Conservation (phyloP, 2,113 vertebrate species). For the Ictalurus furcatus region DNA sequence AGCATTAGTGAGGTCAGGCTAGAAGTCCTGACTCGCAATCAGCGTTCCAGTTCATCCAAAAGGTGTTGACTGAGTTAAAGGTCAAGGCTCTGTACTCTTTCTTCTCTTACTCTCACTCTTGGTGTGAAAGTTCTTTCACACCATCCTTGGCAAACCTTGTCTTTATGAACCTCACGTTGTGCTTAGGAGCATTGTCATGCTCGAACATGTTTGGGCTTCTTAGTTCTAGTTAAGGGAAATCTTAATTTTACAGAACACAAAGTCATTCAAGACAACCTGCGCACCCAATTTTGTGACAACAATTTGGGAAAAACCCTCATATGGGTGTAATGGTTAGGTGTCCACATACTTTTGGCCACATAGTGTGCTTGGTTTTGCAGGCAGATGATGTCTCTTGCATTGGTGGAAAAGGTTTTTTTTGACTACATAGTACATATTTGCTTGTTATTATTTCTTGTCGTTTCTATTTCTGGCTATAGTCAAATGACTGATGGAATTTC, state of each 20-base stretch:
- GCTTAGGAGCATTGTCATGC: too few relatives aligned
- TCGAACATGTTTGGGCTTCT: too few relatives aligned
- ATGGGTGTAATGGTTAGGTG: too few relatives aligned
- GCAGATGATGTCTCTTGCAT: neutral
- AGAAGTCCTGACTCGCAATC: neutral
- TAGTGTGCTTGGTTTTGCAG: neutral
- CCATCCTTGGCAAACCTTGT: neutral
- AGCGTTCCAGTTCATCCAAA: neutral
- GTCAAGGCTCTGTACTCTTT: neutral
- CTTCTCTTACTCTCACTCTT: too few relatives aligned
- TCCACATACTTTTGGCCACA: too few relatives aligned
- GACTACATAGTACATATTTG: neutral
- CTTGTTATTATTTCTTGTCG: neutral
- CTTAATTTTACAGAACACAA: too few relatives aligned
- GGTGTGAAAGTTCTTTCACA: neutral
- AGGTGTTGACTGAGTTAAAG: neutral
- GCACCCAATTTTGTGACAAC: too few relatives aligned
- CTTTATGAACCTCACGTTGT: too few relatives aligned
- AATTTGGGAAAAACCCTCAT: too few relatives aligned
- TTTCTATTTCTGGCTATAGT: neutral
- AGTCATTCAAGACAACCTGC: too few relatives aligned
- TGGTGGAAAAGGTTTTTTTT: neutral
- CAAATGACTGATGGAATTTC: neutral
- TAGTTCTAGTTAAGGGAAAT: too few relatives aligned
- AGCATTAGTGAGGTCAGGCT: neutral